Evolutionary conservation across 2,797 vertebrate genomes (phyloP).

Genomic region (Enteromius afrohamiltoni): DNA sequence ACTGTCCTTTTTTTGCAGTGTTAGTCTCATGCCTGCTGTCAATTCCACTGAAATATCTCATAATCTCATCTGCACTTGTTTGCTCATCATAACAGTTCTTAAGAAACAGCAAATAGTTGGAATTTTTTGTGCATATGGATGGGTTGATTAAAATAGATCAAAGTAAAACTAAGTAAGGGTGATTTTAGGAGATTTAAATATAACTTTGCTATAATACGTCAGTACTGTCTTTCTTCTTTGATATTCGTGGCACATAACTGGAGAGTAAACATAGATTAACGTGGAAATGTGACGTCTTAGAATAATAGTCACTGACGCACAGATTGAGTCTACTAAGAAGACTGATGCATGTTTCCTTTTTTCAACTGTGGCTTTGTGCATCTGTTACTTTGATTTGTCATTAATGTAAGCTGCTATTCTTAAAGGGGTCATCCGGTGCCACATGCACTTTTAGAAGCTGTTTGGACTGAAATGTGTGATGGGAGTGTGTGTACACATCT

Average conservation of each 20-base stretch:
- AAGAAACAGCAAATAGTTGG: slow-evolving; percentile 1
- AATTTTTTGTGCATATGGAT: not conserved
- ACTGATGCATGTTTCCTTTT: not conserved
- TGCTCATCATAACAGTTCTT: not conserved
- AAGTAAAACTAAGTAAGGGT: not conserved
- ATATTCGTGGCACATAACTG: not conserved
- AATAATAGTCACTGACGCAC: not conserved
- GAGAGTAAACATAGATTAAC: slow-evolving; percentile 17
- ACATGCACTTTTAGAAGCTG: no score
- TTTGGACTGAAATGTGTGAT: no score
- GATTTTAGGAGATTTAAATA: not conserved
- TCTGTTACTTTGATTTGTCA: not conserved
- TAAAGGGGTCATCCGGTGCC: no score
- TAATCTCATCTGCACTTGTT: not conserved
- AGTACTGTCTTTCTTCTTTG: not conserved
- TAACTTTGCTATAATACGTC: not conserved
- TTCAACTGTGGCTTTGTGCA: not conserved
- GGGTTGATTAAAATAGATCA: not conserved
- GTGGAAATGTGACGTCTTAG: not conserved
- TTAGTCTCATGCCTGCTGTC: slow-evolving; percentile 7
- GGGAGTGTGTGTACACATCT: no score
- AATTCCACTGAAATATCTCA: not conserved
- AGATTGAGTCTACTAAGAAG: not conserved
- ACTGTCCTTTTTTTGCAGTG: not conserved
- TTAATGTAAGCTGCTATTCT: slow-evolving; percentile 6